phyloP scores from a whole-genome alignment of 2,797 vertebrate genomes.

The Pyrocephalus nanus region DNA sequence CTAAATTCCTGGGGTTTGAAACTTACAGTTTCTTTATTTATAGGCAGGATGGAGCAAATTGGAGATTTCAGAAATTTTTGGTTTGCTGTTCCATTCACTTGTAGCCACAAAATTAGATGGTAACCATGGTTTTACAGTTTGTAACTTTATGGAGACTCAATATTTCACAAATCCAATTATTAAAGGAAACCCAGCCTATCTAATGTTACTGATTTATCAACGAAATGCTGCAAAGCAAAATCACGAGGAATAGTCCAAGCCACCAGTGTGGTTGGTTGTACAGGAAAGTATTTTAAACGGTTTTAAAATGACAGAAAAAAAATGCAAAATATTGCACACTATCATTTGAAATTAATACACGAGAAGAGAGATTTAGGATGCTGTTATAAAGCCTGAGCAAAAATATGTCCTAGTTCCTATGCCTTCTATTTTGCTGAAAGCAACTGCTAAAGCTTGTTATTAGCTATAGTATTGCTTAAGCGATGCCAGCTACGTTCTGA shows the following conservation, averaged over 20 bases:
- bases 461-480: neutral
- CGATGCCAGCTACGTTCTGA: constrained; percentile 1
- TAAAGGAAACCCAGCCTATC: neutral
- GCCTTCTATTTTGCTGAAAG: constrained; percentile 28
- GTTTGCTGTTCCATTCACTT: neutral
- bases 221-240: neutral
- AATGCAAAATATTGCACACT: neutral
- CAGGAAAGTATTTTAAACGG: neutral
- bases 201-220: neutral
- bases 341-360: neutral
- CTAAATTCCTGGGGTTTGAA: constrained; percentile 7
- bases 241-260: neutral
- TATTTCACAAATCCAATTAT: neutral
- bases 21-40: neutral
- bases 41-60: constrained; percentile 12
- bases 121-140: neutral
- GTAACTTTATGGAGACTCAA: neutral
- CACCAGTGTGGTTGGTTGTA: neutral
- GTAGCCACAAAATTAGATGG: constrained; percentile 17
- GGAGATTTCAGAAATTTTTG: neutral
- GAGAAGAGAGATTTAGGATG: neutral
- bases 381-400: neutral
- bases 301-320: neutral
- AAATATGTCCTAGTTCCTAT: neutral
- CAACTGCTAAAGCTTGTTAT: constrained; percentile 25